Base-by-base conservation (phyloP, 2,113 vertebrate genomes). In the Cavia aperea region DNA sequence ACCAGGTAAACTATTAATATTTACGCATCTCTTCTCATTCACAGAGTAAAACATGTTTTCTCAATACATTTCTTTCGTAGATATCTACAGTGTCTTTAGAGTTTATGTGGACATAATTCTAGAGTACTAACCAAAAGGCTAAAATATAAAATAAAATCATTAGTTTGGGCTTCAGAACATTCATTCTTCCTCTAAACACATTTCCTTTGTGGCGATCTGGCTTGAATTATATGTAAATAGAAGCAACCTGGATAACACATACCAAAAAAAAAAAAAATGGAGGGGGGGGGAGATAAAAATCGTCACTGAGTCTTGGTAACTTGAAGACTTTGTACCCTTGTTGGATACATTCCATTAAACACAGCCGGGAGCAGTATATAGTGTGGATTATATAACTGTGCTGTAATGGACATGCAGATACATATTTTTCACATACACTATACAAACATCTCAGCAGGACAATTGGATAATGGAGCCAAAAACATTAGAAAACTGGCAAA, bases 401-500 rank as follows among this genome's bases (percentile, higher is more conserved):
- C 21, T 60, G 1, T 86, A 49, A 94, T 87, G 36, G 77, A 82
- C 93, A 81, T 68, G 73, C 92, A 96, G 93, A 82, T 68, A 88
- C 18, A 89, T 91, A 77, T 65, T 87, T 95, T 96, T 96, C 93
- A 89, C 56, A 81, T 90, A 60, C 0, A 84, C 21, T 81, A 62
- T 87, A 79, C 36, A 88, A 92, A 36, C 89, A 85, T 92, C 73
- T 79, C 79, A 94, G 91, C 13, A 96, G 86, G 73, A n/a, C 94
- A 58, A 66, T 75, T 88, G 88, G 43, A 19, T 94, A 95, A 93
- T n/a, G 21, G 60, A 94, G 33, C 60, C 81, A 82, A 94, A 73
- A 68, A 96, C 94, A 72, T 79, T 65, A 95, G 66, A 95, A 66
- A 93, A 49, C 79, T 95, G 88, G 78, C 92, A 96, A 79, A 83